These are phyloP conservation scores for Oreonectes daqikongensis DNA, from an alignment of 2,797 vertebrate species.

Conservation along the genomic window DNA sequence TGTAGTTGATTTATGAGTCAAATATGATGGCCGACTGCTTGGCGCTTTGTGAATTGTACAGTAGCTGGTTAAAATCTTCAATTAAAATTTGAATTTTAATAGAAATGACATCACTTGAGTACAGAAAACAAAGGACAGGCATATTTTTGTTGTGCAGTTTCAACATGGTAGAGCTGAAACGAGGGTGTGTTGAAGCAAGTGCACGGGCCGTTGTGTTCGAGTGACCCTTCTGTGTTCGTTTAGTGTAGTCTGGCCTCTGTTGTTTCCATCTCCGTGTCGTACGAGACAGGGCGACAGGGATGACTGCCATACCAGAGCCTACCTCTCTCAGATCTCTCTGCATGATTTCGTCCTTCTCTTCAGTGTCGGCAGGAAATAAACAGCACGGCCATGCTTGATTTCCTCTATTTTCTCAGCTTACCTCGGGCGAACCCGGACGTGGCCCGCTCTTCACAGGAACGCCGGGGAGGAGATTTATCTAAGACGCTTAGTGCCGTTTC, in stretches of 20 bases:
- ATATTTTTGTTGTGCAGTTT: not conserved
- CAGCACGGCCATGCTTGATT: conserved; percentile 34
- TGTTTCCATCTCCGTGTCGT: conserved; percentile 18
- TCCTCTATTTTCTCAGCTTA: conserved; percentile 31
- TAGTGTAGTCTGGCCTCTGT: conserved; percentile 12
- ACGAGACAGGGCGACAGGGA: conserved; percentile 34
- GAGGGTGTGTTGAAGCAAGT: conserved; percentile 19
- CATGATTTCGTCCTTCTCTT: conserved; percentile 12
- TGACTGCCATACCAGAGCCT: conserved; percentile 38
- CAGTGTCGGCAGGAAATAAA: conserved; percentile 32
- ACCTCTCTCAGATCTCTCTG: conserved; percentile 29
- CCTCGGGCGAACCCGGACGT: conserved; percentile 23
- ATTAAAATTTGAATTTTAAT: not conserved
- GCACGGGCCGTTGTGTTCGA: conserved; percentile 11
- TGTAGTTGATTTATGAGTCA: conserved; percentile 22
- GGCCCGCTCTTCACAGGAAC: conserved; percentile 14
- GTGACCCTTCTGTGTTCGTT: not conserved
- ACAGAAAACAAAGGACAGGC: too few relatives aligned
- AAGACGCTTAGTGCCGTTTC: conserved; percentile 24
- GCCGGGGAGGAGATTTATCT: conserved; percentile 28
- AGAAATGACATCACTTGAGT: too few relatives aligned
- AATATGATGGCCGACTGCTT: not conserved
- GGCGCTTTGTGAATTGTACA: not conserved
- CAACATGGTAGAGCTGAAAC: not conserved
- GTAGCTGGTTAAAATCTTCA: not conserved